These are phyloP conservation scores for Heliconius erato DNA, from an alignment of 2,888 invertebrate species.

Conservation along the genomic window DNA sequence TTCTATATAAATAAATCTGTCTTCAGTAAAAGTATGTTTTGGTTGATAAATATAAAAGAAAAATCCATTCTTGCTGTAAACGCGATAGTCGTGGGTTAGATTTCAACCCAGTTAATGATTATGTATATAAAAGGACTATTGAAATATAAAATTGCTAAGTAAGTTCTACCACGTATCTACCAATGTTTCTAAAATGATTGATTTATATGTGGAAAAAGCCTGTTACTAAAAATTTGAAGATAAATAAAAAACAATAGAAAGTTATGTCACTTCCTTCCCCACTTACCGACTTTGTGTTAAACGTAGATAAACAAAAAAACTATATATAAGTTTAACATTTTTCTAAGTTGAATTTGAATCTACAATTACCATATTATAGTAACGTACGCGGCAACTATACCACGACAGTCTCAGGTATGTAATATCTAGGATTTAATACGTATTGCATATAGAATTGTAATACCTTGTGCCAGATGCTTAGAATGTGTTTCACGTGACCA, in stretches of 20 bases:
- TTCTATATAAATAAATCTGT: not conserved
- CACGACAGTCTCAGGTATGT: not conserved
- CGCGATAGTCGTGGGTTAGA: no score
- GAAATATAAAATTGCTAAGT: no score
- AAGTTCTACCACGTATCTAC: no score
- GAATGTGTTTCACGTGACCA: conserved; percentile 43
- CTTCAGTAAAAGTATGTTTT: not conserved
- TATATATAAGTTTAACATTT: no score
- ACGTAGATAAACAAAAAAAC: no score
- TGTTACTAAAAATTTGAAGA: no score
- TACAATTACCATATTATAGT: not conserved
- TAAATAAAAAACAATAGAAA: no score
- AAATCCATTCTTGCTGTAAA: not conserved
- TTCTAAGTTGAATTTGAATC: not conserved
- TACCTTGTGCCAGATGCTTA: conserved; percentile 39
- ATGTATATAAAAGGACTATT: no score
- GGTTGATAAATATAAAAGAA: no score
- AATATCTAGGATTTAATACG: conserved; percentile 31
- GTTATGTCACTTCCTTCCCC: not conserved
- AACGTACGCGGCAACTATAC: not conserved
- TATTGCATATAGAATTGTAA: conserved; percentile 37
- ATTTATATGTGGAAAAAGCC: no score
- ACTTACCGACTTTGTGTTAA: not conserved
- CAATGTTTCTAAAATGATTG: no score
- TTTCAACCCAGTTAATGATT: no score